A percentile compares a stretch with the other conserved stretches of the same genome.
Conservation (phyloP, 2,888 invertebrate genomes). For the Busseola fusca region DNA sequence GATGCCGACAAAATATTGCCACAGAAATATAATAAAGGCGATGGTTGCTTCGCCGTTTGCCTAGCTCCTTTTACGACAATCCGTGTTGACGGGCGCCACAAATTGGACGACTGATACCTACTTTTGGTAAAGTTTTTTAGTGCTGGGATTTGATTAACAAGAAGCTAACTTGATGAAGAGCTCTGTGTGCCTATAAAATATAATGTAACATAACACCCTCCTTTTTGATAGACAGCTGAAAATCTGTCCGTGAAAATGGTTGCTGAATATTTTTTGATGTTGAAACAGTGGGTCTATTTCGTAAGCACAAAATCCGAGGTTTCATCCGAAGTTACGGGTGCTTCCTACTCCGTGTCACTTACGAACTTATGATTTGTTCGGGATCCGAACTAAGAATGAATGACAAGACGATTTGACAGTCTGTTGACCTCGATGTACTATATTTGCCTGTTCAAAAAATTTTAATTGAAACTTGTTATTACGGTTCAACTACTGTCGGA, state of each 20-base stretch:
- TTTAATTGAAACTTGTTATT: no score
- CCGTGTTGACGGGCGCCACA: slow-evolving; percentile 57
- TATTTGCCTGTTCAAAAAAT: no score
- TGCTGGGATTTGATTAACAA: slow-evolving; percentile 38
- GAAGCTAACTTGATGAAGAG: slow-evolving; percentile 34
- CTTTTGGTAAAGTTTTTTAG: slow-evolving; percentile 59
- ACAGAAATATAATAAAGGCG: slow-evolving; percentile 70
- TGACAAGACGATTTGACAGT: no score
- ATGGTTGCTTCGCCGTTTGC: slow-evolving; percentile 61
- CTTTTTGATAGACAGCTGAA: slow-evolving; percentile 18
- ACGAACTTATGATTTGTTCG: no score
- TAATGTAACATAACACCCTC: slow-evolving; percentile 31
- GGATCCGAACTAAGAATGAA: no score
- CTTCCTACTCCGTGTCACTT: no score
- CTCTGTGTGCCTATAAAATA: slow-evolving; percentile 40
- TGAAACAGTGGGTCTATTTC: background rate
- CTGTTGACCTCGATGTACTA: no score
- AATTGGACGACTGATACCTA: slow-evolving; percentile 56
- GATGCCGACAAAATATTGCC: slow-evolving; percentile 74
- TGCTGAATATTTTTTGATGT: slow-evolving; percentile 1
- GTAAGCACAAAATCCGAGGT: no score
- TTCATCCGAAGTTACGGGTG: no score
- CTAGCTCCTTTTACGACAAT: slow-evolving; percentile 62
- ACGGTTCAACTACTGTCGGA: no score
- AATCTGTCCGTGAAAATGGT: background rate